Percentiles rank a stretch among this genome's conserved stretches.
Evolutionary conservation across 2,113 vertebrate genomes (phyloP).

Genomic region (Columba janthina): DNA sequence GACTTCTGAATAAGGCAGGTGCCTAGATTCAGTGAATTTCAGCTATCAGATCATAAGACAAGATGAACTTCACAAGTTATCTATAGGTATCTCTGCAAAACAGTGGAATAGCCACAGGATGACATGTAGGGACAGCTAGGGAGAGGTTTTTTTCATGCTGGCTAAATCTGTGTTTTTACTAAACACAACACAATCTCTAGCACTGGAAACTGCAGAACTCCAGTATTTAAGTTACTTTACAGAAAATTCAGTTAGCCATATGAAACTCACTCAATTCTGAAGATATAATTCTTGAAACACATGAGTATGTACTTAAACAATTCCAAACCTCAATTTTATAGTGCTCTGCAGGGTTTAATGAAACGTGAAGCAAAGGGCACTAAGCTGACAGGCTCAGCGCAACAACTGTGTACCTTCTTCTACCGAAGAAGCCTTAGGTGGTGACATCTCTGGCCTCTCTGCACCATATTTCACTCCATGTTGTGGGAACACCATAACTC

Average conservation of each 20-base stretch:
- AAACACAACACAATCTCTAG: background rate
- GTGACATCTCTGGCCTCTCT: background rate
- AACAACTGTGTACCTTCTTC: background rate
- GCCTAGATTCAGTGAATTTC: background rate
- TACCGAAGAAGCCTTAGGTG: background rate
- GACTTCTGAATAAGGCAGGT: background rate
- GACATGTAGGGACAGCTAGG: background rate
- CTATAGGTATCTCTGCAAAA: background rate
- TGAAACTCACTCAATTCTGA: background rate
- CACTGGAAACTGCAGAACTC: background rate
- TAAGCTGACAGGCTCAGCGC: background rate
- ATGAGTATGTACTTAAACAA: background rate
- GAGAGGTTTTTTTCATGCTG: background rate
- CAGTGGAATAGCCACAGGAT: background rate
- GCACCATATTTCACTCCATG: background rate
- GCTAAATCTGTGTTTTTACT: background rate
- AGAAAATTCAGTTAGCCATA: background rate
- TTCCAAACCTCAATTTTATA: background rate
- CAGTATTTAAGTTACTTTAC: background rate
- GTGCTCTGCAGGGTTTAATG: background rate
- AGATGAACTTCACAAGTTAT: background rate
- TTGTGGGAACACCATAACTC: background rate
- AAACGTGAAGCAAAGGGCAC: background rate
- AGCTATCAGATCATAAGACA: background rate
- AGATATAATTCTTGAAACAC: background rate